These are phyloP conservation scores for Mesorhabditis spiculigera DNA, from an alignment of 2,888 invertebrate species.

Conservation along the genomic window DNA sequence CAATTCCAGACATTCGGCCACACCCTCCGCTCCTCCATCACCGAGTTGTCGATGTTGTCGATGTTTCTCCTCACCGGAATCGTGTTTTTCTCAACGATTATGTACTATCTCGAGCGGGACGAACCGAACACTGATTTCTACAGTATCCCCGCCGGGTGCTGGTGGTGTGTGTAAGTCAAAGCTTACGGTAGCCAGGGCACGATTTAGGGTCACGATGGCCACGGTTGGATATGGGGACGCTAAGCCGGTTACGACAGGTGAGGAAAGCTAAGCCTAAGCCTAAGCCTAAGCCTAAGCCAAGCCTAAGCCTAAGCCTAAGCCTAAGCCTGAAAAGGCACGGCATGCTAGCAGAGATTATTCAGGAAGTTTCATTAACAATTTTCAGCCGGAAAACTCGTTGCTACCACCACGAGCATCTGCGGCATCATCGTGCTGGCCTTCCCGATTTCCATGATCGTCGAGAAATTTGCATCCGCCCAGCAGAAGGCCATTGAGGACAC, in stretches of 20 bases:
- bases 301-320: too few species aligned
- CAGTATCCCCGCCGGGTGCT: slow-evolving; percentile 56
- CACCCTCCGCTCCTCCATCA: slow-evolving; percentile 50
- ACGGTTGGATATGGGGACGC: slow-evolving; percentile 55
- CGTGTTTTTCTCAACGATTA: slow-evolving; percentile 55
- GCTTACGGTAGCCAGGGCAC: not conserved
- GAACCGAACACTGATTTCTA: slow-evolving; percentile 53
- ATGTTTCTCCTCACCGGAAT: slow-evolving; percentile 57
- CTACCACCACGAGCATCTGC: slow-evolving; percentile 50
- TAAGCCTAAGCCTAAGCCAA: not conserved
- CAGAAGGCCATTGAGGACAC: slow-evolving; percentile 49
- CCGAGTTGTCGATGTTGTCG: slow-evolving; percentile 53
- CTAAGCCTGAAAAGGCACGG: too few species aligned
- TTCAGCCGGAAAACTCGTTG: slow-evolving; percentile 55
- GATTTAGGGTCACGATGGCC: slow-evolving; percentile 43
- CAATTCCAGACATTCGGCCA: slow-evolving; percentile 52
- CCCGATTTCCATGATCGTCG: slow-evolving; percentile 57
- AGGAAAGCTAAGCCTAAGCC: slow-evolving; percentile 12
- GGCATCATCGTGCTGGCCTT: slow-evolving; percentile 57
- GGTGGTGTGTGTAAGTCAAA: slow-evolving; percentile 56
- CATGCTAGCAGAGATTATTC: too few species aligned
- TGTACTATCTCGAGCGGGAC: slow-evolving; percentile 56
- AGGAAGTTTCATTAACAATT: not conserved
- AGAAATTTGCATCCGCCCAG: slow-evolving; percentile 55
- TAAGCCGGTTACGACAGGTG: slow-evolving; percentile 48